phyloP scores from a whole-genome alignment of 2,888 invertebrate species.

The Autographa pulchrina region DNA sequence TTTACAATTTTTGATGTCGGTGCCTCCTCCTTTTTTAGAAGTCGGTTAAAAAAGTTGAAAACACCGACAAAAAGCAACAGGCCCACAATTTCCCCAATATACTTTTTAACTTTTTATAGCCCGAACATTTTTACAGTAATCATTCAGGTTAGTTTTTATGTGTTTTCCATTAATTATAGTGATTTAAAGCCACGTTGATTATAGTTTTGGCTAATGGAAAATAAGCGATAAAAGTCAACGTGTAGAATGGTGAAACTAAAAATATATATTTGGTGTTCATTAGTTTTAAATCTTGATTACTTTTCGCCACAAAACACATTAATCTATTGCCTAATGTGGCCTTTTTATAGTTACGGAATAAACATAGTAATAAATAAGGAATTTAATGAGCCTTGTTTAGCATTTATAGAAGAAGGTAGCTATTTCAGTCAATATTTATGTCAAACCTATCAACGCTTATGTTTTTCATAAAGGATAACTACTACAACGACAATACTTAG shows the following conservation, averaged over 20 bases:
- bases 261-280: not conserved
- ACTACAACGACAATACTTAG: too few species aligned
- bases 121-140: slow-evolving; percentile 2
- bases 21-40: too few species aligned
- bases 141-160: slow-evolving; percentile 19
- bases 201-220: slow-evolving; percentile 18
- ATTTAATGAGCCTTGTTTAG: not conserved
- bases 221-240: slow-evolving; percentile 8
- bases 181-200: slow-evolving; percentile 7
- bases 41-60: too few species aligned
- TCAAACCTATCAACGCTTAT: too few species aligned
- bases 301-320: not conserved
- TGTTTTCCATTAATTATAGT: slow-evolving; percentile 26
- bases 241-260: not conserved
- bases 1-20: too few species aligned
- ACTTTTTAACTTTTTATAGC: slow-evolving; percentile 24
- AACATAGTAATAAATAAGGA: not conserved
- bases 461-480: too few species aligned
- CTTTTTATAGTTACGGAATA: not conserved
- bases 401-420: not conserved
- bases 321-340: not conserved
- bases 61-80: slow-evolving; percentile 25
- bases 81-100: slow-evolving; percentile 2
- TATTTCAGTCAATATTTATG: too few species aligned
- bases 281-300: not conserved